Evolutionary conservation across 1,140 invertebrate species (phyloP), one percentile per base, ranked within the genome.

Genomic region (Heliconius nattereri): DNA sequence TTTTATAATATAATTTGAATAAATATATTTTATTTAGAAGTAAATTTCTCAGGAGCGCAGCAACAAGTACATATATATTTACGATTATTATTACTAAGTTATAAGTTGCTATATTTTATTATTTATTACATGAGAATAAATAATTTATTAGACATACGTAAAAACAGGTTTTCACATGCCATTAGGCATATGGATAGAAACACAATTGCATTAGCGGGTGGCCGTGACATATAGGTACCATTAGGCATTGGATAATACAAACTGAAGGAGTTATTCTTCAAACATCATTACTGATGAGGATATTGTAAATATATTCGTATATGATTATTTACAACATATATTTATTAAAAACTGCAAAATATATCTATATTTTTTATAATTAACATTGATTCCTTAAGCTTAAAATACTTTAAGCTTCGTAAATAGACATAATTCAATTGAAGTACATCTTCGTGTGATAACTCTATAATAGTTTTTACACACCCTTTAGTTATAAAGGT

Each of bases 401-500:
- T 35, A 35, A 35, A 6, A 35, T 35, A 35, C 6, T 66, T 7
- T 13, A 26, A 66, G 1, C 9, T 26, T 26, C 26, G 8, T 19
- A 66, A 11, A 16, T 29, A 29, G 29, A 29, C 26, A 5, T 26
- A 29, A 66, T 16, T 26, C 26, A 16, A 66, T 66, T 16, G 29
- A 66, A 19, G 0, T 13, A 29, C 13, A 66, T 66, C 23, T 66
- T 29, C 60, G 26, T 66, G 60, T 29, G 5, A 5, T n/a, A 26
- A 66, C n/a, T 29, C 23, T 29, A 16, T 66, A 16, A 66, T 66
- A 66, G 23, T 29, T 66, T 26, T 66, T 29, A 26, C 60, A 66
- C 23, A 66, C 26, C 60, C 60, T 66, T 19, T 66, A 26, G 29
- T 29, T 66, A 66, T 66, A 66, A 66, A 29, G 60, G 60, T 66